These are phyloP conservation scores for Fregata magnificens DNA, from an alignment of 2,113 vertebrate species.

Conservation along the genomic window DNA sequence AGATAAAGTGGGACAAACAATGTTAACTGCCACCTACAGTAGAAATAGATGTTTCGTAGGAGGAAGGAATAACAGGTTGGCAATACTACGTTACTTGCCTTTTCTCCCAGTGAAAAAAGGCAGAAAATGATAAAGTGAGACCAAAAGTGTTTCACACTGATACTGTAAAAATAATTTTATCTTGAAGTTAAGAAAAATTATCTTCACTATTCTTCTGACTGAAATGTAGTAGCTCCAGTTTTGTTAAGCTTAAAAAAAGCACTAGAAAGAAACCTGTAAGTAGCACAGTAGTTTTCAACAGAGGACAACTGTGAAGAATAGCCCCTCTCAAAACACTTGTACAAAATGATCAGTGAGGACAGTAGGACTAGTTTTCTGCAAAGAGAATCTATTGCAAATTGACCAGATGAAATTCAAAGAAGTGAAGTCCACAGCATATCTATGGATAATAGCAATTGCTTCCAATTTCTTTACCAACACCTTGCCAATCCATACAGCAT, in stretches of 20 bases:
- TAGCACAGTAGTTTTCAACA: not conserved
- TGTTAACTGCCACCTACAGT: slow-evolving; percentile 20
- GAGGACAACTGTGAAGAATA: not conserved
- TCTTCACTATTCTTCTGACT: not conserved
- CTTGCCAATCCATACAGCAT: not conserved
- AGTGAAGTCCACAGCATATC: not conserved
- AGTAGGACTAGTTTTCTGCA: not conserved
- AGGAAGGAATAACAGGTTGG: not conserved
- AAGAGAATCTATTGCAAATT: not conserved
- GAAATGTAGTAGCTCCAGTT: not conserved
- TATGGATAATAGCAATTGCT: not conserved
- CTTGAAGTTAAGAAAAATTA: slow-evolving; percentile 24
- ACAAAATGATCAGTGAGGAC: not conserved
- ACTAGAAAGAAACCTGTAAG: not conserved
- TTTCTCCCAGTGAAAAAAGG: not conserved
- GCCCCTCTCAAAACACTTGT: not conserved
- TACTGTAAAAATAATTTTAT: slow-evolving; percentile 13
- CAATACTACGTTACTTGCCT: not conserved
- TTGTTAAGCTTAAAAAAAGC: not conserved
- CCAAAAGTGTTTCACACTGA: not conserved
- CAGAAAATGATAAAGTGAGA: slow-evolving; percentile 13
- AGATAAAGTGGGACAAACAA: slow-evolving; percentile 55
- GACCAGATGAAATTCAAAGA: not conserved
- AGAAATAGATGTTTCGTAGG: slow-evolving; percentile 16
- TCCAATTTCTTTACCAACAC: not conserved